phyloP scores from a whole-genome alignment of 2,113 vertebrate species.

The Tenrec ecaudatus region DNA sequence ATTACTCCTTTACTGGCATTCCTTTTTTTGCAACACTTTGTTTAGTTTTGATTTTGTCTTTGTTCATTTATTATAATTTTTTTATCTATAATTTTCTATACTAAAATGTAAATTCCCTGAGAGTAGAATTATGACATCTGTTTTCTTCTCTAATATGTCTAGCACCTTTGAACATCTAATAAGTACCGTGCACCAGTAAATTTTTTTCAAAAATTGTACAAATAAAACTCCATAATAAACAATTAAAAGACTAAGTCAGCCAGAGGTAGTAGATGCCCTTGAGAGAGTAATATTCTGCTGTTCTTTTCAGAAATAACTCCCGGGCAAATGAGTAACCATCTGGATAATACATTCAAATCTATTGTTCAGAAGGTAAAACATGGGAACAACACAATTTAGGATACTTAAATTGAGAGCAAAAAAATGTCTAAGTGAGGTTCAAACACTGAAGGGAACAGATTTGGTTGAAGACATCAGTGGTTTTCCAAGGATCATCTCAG shows the following conservation, averaged over 20 bases:
- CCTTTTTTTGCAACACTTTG: background rate
- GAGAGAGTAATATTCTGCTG: conserved; percentile 17
- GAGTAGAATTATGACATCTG: background rate
- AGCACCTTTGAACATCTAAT: background rate
- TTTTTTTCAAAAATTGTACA: background rate
- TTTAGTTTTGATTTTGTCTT: background rate
- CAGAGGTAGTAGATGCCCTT: background rate
- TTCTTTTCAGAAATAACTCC: conserved; percentile 63
- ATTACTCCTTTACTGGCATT: background rate
- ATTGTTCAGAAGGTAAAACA: conserved; percentile 4
- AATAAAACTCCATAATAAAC: background rate
- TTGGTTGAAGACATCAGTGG: background rate
- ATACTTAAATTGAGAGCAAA: conserved; percentile 44
- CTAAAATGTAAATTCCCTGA: background rate
- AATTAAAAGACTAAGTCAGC: conserved; percentile 10
- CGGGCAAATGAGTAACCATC: conserved; percentile 38
- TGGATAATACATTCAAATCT: conserved; percentile 25
- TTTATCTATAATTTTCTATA: background rate
- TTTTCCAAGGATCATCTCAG: background rate
- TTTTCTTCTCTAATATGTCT: background rate
- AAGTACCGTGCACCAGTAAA: background rate
- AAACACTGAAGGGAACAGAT: background rate
- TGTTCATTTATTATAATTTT: background rate
- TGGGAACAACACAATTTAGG: conserved; percentile 9
- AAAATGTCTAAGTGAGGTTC: background rate